A percentile compares a stretch with the other conserved stretches of the same genome.
These are phyloP conservation scores for Gavia stellata DNA, from an alignment of 2,113 vertebrate genomes.

Conservation along the genomic window DNA sequence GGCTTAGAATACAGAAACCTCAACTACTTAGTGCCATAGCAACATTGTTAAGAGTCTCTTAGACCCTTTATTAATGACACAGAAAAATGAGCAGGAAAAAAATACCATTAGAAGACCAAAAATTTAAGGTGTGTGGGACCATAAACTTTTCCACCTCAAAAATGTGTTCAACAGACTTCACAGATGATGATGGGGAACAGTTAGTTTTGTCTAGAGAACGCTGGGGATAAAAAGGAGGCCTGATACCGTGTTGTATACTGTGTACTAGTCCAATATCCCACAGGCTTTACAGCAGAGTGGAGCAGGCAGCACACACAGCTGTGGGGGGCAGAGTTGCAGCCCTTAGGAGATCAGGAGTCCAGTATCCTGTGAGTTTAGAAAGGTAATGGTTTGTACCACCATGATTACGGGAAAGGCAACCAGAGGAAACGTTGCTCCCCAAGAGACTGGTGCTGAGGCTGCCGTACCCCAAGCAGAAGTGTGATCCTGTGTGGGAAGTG, in stretches of 20 bases:
- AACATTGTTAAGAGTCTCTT: background rate
- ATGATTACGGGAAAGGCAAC: background rate
- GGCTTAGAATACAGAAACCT: background rate
- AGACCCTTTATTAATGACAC: background rate
- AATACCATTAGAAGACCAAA: accelerated
- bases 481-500: background rate
- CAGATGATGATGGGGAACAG: background rate
- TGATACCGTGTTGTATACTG: accelerated
- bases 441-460: background rate
- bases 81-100: background rate
- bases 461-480: background rate
- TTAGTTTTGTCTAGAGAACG: background rate
- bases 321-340: background rate
- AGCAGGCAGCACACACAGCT: background rate
- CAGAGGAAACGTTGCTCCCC: accelerated
- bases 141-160: background rate
- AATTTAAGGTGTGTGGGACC: background rate
- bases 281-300: background rate
- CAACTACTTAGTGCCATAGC: background rate
- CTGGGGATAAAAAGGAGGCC: background rate
- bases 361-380: background rate
- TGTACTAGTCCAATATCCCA: background rate
- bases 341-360: background rate
- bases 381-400: background rate
- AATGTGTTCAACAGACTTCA: background rate